A percentile compares a stretch with the other conserved stretches of the same genome.
Evolutionary conservation across 2,888 invertebrate genomes (phyloP).

Genomic region (Chymomyza fuscimana): DNA sequence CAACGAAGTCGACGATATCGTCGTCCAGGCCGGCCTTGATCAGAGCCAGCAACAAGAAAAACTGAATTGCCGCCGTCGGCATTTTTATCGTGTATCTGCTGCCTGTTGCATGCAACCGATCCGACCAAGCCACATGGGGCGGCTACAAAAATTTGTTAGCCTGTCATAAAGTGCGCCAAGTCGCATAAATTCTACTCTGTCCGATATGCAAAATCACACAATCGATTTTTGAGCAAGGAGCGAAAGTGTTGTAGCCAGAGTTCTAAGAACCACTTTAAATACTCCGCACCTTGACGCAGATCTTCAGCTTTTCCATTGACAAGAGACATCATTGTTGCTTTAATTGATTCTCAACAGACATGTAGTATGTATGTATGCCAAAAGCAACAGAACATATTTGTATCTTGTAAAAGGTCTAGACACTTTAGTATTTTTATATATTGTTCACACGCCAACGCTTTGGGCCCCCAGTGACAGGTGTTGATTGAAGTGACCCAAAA

Average conservation of each 20-base stretch:
- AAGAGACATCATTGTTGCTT: background rate
- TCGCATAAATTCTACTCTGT: constrained; percentile 64
- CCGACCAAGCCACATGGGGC: constrained; percentile 54
- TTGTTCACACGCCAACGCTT: constrained; percentile 61
- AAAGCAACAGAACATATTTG: background rate
- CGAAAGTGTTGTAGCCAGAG: constrained; percentile 60
- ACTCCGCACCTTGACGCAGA: constrained; percentile 6
- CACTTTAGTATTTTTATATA: constrained; percentile 30
- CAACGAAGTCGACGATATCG: constrained; percentile 13
- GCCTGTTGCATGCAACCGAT: constrained; percentile 15
- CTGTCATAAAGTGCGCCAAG: constrained; percentile 70
- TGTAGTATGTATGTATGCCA: no score
- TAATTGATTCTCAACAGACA: background rate
- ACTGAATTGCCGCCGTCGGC: constrained; percentile 12
- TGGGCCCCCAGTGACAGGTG: constrained; percentile 60
- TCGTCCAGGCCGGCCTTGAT: constrained; percentile 54
- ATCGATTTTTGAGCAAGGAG: constrained; percentile 53
- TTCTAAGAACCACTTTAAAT: constrained; percentile 43
- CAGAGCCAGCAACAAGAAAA: constrained; percentile 25
- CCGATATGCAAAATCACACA: constrained; percentile 28
- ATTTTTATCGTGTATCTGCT: constrained; percentile 35
- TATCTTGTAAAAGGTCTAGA: constrained; percentile 39
- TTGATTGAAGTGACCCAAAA: constrained; percentile 71
- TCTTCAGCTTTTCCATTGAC: constrained; percentile 22
- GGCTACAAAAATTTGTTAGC: constrained; percentile 68